A percentile compares a stretch with the other conserved stretches of the same genome.
Conservation (phyloP, 2,113 vertebrate species). For the Mionectes macconnelli region DNA sequence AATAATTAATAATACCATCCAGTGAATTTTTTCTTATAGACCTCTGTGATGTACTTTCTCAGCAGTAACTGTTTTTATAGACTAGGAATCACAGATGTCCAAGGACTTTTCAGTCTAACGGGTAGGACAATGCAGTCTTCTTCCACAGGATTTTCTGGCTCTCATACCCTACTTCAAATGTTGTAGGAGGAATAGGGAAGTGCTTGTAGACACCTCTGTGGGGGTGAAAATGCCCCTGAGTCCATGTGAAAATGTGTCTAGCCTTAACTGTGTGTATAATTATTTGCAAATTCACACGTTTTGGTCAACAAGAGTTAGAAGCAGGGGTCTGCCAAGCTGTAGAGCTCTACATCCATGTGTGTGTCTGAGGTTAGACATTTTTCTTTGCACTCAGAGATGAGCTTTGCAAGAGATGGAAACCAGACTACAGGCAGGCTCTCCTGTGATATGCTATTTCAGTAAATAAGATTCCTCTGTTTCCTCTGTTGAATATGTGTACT, state of each 20-base stretch:
- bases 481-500: background rate
- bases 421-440: background rate
- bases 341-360: background rate
- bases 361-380: rapidly evolving
- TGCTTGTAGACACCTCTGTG: background rate
- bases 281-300: background rate
- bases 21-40: background rate
- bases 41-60: background rate
- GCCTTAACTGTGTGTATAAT: background rate
- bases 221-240: background rate
- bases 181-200: background rate
- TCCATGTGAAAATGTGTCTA: background rate
- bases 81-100: background rate
- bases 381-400: background rate
- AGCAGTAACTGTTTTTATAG: background rate
- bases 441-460: background rate
- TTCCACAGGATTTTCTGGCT: background rate
- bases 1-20: background rate
- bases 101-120: background rate
- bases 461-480: background rate
- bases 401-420: background rate
- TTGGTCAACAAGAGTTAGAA: background rate
- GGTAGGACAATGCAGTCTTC: background rate
- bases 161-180: background rate
- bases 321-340: background rate